Base-by-base conservation (phyloP, 1,140 invertebrate species). In the Drosophila busckii region DNA sequence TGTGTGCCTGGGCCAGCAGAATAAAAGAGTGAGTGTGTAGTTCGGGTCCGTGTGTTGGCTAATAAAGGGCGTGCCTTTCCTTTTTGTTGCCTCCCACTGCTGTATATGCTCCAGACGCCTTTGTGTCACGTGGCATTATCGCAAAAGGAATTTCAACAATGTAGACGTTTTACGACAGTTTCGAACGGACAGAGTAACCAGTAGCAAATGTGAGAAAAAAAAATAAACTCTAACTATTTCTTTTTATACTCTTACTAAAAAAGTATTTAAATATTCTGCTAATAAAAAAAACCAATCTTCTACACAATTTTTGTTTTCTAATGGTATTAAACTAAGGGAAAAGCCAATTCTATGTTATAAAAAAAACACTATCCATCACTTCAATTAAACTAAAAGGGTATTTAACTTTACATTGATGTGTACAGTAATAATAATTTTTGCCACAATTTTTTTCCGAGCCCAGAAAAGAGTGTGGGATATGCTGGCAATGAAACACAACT, bases 51-150 rank as follows among this genome's bases (percentile, higher is more conserved):
- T 34, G 42, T 28, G 46, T 48, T 12, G 63, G 53, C 53, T 70
- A 73, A 80, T 80, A 78, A 76, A 78, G 78, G 71, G 70, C 71
- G 45, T 58, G 37, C 50, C 38, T 20, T 54, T n/a, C n/a, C n/a
- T n/a, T n/a, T n/a, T n/a, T n/a, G n/a, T n/a, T n/a, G n/a, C n/a
- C n/a, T n/a, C n/a, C n/a, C n/a, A n/a, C n/a, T n/a, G n/a, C 68
- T 68, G 44, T 80, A 37, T 78, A 50, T 64, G 75, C 75, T 80
- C 68, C 73, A 78, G 73, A 82, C 68, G 73, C 73, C 68, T 78
- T 78, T 78, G 63, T 78, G 69, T 80, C 68, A 78, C 75, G 75
- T 78, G 73, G 73, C 73, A 80, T 82, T 78, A 69, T 78, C 53
- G 68, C 59, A 73, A 69, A 78, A 78, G 73, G 73, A 78, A 78